Percentiles rank a stretch among this genome's conserved stretches.
Conservation (phyloP, 2,888 invertebrate species). For the Barypeithes pellucidus region DNA sequence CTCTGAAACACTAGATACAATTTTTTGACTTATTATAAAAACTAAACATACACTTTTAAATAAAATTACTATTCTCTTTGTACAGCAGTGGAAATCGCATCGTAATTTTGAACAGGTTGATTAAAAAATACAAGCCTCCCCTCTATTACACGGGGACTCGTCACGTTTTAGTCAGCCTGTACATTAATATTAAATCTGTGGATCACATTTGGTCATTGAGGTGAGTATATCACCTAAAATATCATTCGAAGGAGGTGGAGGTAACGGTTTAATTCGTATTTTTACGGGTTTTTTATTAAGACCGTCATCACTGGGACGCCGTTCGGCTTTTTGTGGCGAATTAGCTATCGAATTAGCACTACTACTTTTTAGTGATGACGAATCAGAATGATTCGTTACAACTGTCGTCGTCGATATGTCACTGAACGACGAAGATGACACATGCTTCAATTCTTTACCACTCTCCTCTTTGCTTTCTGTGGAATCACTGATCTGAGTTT, state of each 20-base stretch:
- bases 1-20: too few species aligned
- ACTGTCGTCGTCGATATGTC: slow-evolving; percentile 39
- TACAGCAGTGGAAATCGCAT: slow-evolving; percentile 20
- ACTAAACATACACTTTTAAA: not conserved
- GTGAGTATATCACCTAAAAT: slow-evolving; percentile 69
- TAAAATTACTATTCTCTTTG: too few species aligned
- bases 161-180: slow-evolving; percentile 55
- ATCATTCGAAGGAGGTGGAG: slow-evolving; percentile 65
- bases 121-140: slow-evolving; percentile 42
- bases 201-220: slow-evolving; percentile 68
- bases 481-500: slow-evolving; percentile 8
- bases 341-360: slow-evolving; percentile 33
- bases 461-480: slow-evolving; percentile 34
- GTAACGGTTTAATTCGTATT: slow-evolving; percentile 62
- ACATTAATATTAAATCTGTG: slow-evolving; percentile 64
- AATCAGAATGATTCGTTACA: slow-evolving; percentile 32
- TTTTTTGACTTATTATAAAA: not conserved
- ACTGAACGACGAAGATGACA: slow-evolving; percentile 30
- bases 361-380: slow-evolving; percentile 48
- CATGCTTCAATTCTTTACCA: slow-evolving; percentile 25
- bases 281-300: slow-evolving; percentile 61
- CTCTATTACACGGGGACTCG: not conserved
- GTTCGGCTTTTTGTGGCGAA: slow-evolving; percentile 53
- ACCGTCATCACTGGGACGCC: slow-evolving; percentile 42
- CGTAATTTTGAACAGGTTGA: slow-evolving; percentile 37